These are phyloP conservation scores for Sapajus apella DNA, from an alignment of 2,113 vertebrate species.

Conservation along the genomic window DNA sequence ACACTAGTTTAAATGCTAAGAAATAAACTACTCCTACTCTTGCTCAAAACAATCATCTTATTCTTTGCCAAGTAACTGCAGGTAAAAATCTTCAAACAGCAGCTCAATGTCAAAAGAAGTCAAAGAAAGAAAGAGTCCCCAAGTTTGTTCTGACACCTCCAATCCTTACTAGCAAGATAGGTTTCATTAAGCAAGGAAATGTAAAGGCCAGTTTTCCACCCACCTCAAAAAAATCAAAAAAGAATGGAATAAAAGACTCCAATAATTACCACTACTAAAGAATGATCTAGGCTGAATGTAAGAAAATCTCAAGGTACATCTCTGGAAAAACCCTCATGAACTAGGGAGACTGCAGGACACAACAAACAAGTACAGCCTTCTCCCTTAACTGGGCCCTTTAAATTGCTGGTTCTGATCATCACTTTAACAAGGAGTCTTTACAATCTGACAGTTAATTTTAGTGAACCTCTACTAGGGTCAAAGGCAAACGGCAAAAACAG, in stretches of 20 bases:
- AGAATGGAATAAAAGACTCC: not conserved
- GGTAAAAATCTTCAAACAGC: conserved; percentile 5
- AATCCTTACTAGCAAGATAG: not conserved
- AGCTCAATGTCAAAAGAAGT: conserved; percentile 7
- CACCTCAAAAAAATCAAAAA: not conserved
- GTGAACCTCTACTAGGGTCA: not conserved
- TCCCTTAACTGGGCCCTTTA: not conserved
- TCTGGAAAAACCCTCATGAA: not conserved
- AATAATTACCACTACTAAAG: not conserved
- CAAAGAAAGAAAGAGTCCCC: not conserved
- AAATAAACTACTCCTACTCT: not conserved
- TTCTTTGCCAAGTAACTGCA: not conserved
- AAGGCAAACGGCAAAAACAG: conserved; percentile 10
- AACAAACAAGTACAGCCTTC: not conserved
- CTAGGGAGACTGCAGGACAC: not conserved
- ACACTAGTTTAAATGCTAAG: not conserved
- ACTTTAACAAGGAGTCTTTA: conserved; percentile 14
- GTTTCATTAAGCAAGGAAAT: not conserved
- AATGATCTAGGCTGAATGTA: not conserved
- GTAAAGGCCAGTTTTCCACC: not conserved
- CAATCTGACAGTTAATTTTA: conserved; percentile 7
- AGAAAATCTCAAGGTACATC: conserved; percentile 3
- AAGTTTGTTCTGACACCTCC: conserved; percentile 20
- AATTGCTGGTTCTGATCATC: not conserved
- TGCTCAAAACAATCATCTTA: conserved; percentile 9